Evolutionary conservation across 2,888 invertebrate species (phyloP), one percentile per base, ranked within the genome.

Genomic region (Agrochola lota): DNA sequence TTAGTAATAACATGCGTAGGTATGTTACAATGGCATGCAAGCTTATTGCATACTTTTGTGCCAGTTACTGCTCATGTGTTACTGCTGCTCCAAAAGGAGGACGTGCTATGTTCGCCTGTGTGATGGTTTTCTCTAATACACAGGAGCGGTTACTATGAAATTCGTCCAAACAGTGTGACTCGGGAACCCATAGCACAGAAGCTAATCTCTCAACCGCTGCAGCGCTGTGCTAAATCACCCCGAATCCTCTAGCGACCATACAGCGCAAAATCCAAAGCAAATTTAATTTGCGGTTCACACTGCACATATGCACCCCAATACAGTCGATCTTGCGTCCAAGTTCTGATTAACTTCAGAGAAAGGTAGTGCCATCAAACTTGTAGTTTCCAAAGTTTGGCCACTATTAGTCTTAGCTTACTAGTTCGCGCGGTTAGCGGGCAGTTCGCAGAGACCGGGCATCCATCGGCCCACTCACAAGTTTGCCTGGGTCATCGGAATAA

Each of bases 341-440:
- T 78, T 81, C 40, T 72, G 60, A 78, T 79, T 79, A 81, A 52
- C 84, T 84, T 67, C 12, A n/a, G 57, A 59, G 30, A 23, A 68
- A 63, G 71, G 67, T 49, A 70, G 26, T 26, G 5, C 11, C 15
- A 59, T 59, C 43, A 55, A 79, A 52, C 57, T 79, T 62, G 59
- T 49, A 73, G 70, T 79, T 69, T 52, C 23, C 20, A n/a, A 70
- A 84, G 66, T 72, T 66, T 49, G 55, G 26, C 57, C 46, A 17
- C 20, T 68, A 68, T 68, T 77, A 83, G 78, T 23, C 35, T 66
- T 55, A 64, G 40, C 69, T 72, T 43, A n/a, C 46, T 57, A 67
- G 79, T 70, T 78, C 6, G 23, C 15, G 69, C 17, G 62, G 72
- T 70, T 60, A 49, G 46, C 40, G 59, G 71, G 46, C 12, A n/a